Base-by-base conservation (phyloP, 2,888 invertebrate species). In the Arctia plantaginis region DNA sequence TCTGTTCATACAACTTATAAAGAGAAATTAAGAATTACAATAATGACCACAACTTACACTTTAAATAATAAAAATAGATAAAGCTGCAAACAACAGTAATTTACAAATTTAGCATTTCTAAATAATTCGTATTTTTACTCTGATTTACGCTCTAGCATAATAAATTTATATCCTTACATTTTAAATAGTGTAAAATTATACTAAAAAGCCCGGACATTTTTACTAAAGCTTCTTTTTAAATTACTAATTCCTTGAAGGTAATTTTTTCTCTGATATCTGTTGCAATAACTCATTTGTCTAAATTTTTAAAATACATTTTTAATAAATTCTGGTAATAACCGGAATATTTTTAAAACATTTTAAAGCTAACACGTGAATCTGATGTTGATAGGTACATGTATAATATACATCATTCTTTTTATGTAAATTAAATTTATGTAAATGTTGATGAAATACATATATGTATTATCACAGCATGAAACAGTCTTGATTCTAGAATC, bases 291-390 rank as follows among this genome's bases (percentile, higher is more conserved):
- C 83, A 72, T 74, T 75, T 75, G 47, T 78, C 76, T 78, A 80
- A 77, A 83, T 81, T 75, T 74, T 75, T 74, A 82, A 80, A 77
- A 73, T 76, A 83, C n/a, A 72, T 76, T 80, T 82, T 81, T 81
- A 68, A 74, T 66, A 76, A 81, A 81, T 67, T 71, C 71, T 81
- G 74, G 78, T 15, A 35, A 55, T n/a, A 51, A 75, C 76, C 64
- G 74, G 75, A 44, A 77, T 76, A 78, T 73, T 69, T 72, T 51
- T 59, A 71, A 44, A 69, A 69, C 55, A 59, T 69, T 73, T 69
- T 64, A 27, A 69, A 69, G 23, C 30, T 64, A 51, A 51, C 66
- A 59, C 66, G 69, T 66, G 39, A 41, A 59, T 59, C 27, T 27
- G 59, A 15, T 13, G 59, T 15, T 27, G 13, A 13, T 59, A 27